Conservation (phyloP, 1,140 invertebrate genomes). For the Pseudomyrmex concolor region DNA sequence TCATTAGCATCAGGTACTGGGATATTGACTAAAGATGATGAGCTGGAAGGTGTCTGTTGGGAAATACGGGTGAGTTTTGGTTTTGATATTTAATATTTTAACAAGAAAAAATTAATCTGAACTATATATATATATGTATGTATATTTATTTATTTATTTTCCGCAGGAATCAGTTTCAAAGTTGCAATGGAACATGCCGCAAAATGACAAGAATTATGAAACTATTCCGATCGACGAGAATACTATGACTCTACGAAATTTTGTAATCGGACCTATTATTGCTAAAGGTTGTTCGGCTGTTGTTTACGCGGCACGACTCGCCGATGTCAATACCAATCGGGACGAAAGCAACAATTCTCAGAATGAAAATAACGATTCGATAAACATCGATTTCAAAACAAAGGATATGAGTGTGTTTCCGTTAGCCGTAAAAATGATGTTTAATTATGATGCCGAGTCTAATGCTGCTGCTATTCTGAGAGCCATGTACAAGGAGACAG, state of each 20-base stretch:
- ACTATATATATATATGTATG: neutral
- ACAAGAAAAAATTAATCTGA: neutral
- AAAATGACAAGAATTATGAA: slow-evolving; percentile 86
- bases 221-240: slow-evolving; percentile 77
- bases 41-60: slow-evolving; percentile 91
- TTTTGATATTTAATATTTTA: neutral
- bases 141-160: neutral
- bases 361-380: slow-evolving; percentile 64
- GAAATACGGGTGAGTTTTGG: slow-evolving; percentile 88
- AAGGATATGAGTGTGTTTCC: slow-evolving; percentile 85
- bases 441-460: slow-evolving; percentile 95
- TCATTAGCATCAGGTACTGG: slow-evolving; percentile 90
- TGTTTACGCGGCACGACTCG: slow-evolving; percentile 90
- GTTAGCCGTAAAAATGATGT: slow-evolving; percentile 96
- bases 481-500: slow-evolving; percentile 92
- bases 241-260: slow-evolving; percentile 86
- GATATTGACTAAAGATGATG: slow-evolving; percentile 92
- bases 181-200: slow-evolving; percentile 85
- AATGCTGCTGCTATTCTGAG: slow-evolving; percentile 91
- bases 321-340: slow-evolving; percentile 53
- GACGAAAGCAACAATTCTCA: slow-evolving; percentile 57
- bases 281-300: slow-evolving; percentile 94
- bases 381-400: slow-evolving; percentile 62
- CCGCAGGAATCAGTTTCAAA: slow-evolving; percentile 87
- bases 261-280: slow-evolving; percentile 89